Evolutionary conservation across 2,113 vertebrate species (phyloP).

Genomic region (Anguilla rostrata): DNA sequence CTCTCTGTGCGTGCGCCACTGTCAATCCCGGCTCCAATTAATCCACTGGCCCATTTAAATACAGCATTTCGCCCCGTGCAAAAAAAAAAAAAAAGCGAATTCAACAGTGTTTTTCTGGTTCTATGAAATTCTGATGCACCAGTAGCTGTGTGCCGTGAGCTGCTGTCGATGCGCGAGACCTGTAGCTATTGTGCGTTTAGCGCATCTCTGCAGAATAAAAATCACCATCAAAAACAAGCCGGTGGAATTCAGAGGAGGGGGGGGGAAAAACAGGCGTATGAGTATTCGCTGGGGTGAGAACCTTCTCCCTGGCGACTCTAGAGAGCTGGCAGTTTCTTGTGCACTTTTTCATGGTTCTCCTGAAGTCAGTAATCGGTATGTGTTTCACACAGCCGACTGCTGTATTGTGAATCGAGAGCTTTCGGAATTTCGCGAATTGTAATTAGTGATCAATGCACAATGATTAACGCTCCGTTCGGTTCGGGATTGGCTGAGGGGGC

Average conservation of each 20-base stretch:
- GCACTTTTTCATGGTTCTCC: background rate
- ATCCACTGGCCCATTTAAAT: background rate
- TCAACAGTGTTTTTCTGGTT: background rate
- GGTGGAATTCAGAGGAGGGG: background rate
- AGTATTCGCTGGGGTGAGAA: background rate
- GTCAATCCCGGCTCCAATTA: background rate
- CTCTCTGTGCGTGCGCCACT: background rate
- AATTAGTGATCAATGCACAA: constrained; percentile 54
- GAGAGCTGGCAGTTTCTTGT: background rate
- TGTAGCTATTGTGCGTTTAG: background rate
- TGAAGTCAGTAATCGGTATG: constrained; percentile 52
- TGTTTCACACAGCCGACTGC: constrained; percentile 6
- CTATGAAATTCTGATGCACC: background rate
- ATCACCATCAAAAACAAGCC: background rate
- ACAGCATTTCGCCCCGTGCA: background rate
- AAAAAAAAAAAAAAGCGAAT: background rate
- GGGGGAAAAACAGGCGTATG: background rate
- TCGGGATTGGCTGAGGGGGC: background rate
- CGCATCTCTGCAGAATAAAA: background rate
- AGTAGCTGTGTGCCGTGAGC: background rate
- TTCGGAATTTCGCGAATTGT: constrained; percentile 59
- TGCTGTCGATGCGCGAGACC: background rate
- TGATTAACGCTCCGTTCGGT: constrained; percentile 41
- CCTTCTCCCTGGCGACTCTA: background rate
- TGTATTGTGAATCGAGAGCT: constrained; percentile 48